These are phyloP conservation scores for Bovichtus diacanthus DNA, from an alignment of 2,797 vertebrate genomes.

Conservation along the genomic window DNA sequence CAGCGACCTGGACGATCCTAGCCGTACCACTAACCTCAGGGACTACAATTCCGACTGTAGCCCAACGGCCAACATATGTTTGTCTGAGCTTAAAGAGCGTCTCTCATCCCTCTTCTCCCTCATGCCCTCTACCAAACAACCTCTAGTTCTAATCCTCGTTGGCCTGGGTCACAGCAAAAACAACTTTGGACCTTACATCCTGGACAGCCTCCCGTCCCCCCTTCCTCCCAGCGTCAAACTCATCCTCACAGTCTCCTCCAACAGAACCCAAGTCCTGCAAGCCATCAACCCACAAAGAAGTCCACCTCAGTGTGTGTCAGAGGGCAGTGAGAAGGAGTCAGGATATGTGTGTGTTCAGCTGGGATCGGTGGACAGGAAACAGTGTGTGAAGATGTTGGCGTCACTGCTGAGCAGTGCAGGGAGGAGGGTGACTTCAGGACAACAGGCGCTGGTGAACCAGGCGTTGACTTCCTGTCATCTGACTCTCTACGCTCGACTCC, in stretches of 20 bases:
- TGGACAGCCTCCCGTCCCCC: slow-evolving; percentile 77
- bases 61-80: slow-evolving; percentile 5
- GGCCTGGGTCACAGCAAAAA: slow-evolving; percentile 80
- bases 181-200: slow-evolving; percentile 40
- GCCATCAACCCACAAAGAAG: slow-evolving; percentile 61
- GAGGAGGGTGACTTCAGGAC: slow-evolving; percentile 87
- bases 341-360: slow-evolving; percentile 67
- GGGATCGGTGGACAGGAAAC: slow-evolving; percentile 71
- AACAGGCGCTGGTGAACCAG: slow-evolving; percentile 85
- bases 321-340: not conserved
- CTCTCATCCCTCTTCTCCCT: slow-evolving; percentile 74
- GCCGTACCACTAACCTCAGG: not conserved
- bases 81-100: slow-evolving; percentile 67
- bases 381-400: slow-evolving; percentile 75
- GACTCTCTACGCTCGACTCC: slow-evolving; percentile 80
- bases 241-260: slow-evolving; percentile 76
- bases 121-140: slow-evolving; percentile 68
- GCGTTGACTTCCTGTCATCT: slow-evolving; percentile 80
- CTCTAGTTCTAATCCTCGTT: slow-evolving; percentile 82
- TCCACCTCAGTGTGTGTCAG: not conserved
- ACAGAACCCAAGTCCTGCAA: slow-evolving; percentile 58
- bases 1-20: not conserved
- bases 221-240: slow-evolving; percentile 82
- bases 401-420: slow-evolving; percentile 71
- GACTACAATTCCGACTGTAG: not conserved